Evolutionary conservation across 2,888 invertebrate species (phyloP).

Genomic region (Cheilosia impressa): DNA sequence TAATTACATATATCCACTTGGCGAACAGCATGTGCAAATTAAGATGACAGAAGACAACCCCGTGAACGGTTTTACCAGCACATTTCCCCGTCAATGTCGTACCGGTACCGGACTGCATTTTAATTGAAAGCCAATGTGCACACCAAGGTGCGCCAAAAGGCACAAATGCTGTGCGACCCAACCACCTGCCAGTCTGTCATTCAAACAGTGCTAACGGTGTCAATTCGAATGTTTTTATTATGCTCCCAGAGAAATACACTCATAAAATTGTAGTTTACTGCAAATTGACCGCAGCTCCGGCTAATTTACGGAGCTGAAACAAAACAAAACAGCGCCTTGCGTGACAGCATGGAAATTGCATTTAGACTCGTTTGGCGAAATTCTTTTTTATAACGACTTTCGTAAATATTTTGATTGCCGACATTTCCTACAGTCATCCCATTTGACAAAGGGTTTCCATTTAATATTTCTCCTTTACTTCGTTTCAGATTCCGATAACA

Average conservation of each 20-base stretch:
- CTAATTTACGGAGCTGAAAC: neutral
- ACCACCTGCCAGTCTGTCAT: slow-evolving; percentile 35
- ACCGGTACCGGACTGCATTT: slow-evolving; percentile 33
- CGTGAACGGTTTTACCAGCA: slow-evolving; percentile 32
- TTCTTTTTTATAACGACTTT: slow-evolving; percentile 36
- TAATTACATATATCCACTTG: slow-evolving; percentile 13
- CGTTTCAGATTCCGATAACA: slow-evolving; percentile 23
- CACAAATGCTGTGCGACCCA: slow-evolving; percentile 21
- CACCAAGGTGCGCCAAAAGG: slow-evolving; percentile 40
- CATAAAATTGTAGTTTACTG: slow-evolving; percentile 34
- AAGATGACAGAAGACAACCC: slow-evolving; percentile 35
- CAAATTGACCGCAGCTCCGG: slow-evolving; percentile 19
- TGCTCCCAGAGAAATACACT: slow-evolving; percentile 16
- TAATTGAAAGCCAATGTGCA: slow-evolving; percentile 35
- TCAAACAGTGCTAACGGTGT: slow-evolving; percentile 13
- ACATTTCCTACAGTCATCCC: slow-evolving; percentile 31
- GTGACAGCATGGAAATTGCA: slow-evolving; percentile 56
- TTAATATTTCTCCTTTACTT: slow-evolving; percentile 14
- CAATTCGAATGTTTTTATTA: slow-evolving; percentile 29
- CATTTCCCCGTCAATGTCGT: neutral
- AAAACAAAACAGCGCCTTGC: slow-evolving; percentile 10
- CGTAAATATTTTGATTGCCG: slow-evolving; percentile 56
- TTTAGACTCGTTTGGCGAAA: slow-evolving; percentile 18
- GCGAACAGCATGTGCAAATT: slow-evolving; percentile 17
- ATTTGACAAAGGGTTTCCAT: slow-evolving; percentile 25